A percentile compares a stretch with the other conserved stretches of the same genome.
phyloP scores from a whole-genome alignment of 2,888 invertebrate genomes.

The Didymodactylos carnosus region DNA sequence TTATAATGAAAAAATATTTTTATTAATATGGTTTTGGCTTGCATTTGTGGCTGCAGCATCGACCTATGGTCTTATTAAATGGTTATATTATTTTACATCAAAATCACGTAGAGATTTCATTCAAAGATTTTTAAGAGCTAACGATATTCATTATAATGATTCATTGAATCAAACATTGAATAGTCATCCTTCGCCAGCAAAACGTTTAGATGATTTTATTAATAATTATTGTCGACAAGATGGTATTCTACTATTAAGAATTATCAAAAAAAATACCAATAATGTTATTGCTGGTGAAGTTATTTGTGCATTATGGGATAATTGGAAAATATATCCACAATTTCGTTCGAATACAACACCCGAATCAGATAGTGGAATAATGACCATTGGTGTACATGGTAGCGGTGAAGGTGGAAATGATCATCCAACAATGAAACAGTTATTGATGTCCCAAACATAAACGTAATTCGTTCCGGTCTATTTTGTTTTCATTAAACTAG shows the following conservation, averaged over 20 bases:
- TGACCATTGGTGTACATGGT: background rate
- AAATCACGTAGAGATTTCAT: constrained; percentile 3
- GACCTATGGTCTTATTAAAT: constrained; percentile 8
- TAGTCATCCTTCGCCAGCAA: constrained; percentile 1
- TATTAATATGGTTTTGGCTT: constrained; percentile 14
- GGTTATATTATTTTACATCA: constrained; percentile 8
- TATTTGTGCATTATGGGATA: constrained; percentile 12
- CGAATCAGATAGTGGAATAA: background rate
- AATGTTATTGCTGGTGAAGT: constrained; percentile 13
- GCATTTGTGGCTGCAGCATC: constrained; percentile 4
- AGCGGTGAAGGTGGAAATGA: background rate
- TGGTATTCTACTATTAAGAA: constrained; percentile 4
- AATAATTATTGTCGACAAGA: constrained; percentile 10
- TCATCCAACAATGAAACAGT: too few species aligned
- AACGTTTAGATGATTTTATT: constrained; percentile 6
- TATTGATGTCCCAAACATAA: too few species aligned
- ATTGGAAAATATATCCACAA: background rate
- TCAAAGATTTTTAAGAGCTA: constrained; percentile 7
- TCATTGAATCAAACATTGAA: background rate
- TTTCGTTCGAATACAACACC: background rate
- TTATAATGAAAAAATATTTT: constrained; percentile 14
- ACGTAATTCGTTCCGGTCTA: too few species aligned
- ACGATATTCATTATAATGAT: background rate
- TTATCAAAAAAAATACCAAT: constrained; percentile 12
- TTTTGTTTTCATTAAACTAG: too few species aligned